Evolutionary conservation across 2,888 invertebrate species (phyloP), one percentile per base, ranked within the genome.

Genomic region (Parasteatoda lunata): DNA sequence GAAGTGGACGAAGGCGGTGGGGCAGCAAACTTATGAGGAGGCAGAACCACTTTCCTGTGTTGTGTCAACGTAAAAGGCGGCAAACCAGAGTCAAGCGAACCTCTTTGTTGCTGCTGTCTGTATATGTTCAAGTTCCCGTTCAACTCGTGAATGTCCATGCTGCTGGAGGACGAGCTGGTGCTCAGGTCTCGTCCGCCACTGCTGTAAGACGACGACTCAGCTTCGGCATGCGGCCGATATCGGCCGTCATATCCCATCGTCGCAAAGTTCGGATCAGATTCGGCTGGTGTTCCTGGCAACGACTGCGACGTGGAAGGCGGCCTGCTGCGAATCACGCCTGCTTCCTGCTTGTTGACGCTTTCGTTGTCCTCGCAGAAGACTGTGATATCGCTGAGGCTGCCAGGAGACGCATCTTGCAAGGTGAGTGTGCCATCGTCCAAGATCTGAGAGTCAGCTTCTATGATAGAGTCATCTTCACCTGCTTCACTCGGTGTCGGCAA

Each of bases 21-120:
- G 49, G 68, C 69, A 30, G 59, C 72, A 59, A 88, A 88, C 71
- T 88, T 88, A 68, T 84, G 88, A 11, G 89, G 89, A 15, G 89
- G 88, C n/a, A 89, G 79, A 5, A 89, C 88, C n/a, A 89, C 88
- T 47, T 89, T 89, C 15, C 80, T 70, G 45, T 89, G 89, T 13
- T 88, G 88, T 9, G 86, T 86, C 9, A 89, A 45, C 0, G 89
- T 88, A 52, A 89, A 88, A 4, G 89, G 87, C 9, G 48, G 64
- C 15, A 75, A 9, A 15, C 54, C 51, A 15, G 84, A 64, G 30
- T 87, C 87, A 30, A 87, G 8, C 3, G 87, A 87, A 4, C 82
- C 82, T 9, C 87, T 11, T n/a, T 64, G 66, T 7, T 59, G 52
- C 13, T 64, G 66, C 30, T 59, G 52, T 45, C 73, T 65, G 47